Evolutionary conservation across 2,113 vertebrate species (phyloP).

Genomic region (Steatornis caripensis): DNA sequence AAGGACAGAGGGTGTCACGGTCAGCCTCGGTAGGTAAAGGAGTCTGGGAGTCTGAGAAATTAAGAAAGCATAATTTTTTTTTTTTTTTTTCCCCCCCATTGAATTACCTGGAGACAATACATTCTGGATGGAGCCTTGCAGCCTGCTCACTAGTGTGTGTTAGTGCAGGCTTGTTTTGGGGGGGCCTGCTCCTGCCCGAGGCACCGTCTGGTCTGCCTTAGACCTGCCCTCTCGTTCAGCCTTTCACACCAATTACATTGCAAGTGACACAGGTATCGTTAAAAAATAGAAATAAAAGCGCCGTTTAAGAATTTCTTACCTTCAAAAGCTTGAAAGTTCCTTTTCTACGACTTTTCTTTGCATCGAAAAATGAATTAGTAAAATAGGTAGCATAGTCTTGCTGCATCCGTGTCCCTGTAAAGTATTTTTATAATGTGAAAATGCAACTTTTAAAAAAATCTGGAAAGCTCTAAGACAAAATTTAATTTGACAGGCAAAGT

Average conservation of each 20-base stretch:
- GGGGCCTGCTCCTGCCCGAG: neutral
- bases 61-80: neutral
- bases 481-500: neutral
- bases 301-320: neutral
- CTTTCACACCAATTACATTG: neutral
- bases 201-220: neutral
- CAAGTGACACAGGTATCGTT: neutral
- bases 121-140: neutral
- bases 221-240: neutral
- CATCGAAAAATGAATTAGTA: neutral
- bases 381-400: accelerated
- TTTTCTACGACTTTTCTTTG: neutral
- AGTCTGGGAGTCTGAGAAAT: neutral
- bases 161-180: neutral
- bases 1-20: neutral
- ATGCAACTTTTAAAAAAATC: neutral
- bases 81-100: neutral
- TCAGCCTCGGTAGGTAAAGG: neutral
- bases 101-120: neutral
- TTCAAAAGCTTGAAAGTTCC: neutral
- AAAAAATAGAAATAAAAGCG: neutral
- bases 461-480: neutral
- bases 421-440: neutral
- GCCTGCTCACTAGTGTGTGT: accelerated
- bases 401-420: neutral